phyloP scores from a whole-genome alignment of 2,113 vertebrate species.

The Morone saxatilis region DNA sequence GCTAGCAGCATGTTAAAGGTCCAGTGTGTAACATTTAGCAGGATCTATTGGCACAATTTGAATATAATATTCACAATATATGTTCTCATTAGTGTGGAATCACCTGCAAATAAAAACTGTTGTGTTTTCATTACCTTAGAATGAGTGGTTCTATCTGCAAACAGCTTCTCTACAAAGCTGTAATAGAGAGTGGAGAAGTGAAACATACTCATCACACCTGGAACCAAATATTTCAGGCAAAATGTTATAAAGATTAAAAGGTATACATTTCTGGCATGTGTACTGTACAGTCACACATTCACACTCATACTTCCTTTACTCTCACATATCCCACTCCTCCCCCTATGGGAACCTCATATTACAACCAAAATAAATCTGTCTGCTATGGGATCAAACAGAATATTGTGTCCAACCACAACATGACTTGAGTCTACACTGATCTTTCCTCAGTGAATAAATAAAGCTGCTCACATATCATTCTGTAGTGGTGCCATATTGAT shows the following conservation, averaged over 20 bases:
- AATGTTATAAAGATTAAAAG: constrained; percentile 2
- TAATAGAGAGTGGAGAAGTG: neutral
- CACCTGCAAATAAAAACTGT: too few species aligned
- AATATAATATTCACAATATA: too few species aligned
- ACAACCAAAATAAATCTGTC: constrained; percentile 47
- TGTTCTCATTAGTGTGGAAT: too few species aligned
- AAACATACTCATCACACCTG: neutral
- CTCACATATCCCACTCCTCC: neutral
- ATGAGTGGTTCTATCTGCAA: too few species aligned
- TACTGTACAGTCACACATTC: neutral
- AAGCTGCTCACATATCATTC: constrained; percentile 40
- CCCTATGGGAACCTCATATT: neutral
- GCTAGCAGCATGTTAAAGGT: too few species aligned
- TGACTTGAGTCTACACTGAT: constrained; percentile 30
- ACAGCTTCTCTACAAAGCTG: too few species aligned
- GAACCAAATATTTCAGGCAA: neutral
- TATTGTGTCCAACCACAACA: constrained; percentile 37
- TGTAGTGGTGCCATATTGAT: constrained; percentile 24
- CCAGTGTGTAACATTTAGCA: too few species aligned
- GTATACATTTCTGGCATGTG: neutral
- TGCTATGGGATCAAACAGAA: constrained; percentile 49
- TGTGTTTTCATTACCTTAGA: too few species aligned
- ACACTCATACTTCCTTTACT: neutral
- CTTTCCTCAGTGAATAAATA: constrained; percentile 57
- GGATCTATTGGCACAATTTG: too few species aligned